phyloP scores from a whole-genome alignment of 2,113 vertebrate species.

The Pachycephala philippinensis region DNA sequence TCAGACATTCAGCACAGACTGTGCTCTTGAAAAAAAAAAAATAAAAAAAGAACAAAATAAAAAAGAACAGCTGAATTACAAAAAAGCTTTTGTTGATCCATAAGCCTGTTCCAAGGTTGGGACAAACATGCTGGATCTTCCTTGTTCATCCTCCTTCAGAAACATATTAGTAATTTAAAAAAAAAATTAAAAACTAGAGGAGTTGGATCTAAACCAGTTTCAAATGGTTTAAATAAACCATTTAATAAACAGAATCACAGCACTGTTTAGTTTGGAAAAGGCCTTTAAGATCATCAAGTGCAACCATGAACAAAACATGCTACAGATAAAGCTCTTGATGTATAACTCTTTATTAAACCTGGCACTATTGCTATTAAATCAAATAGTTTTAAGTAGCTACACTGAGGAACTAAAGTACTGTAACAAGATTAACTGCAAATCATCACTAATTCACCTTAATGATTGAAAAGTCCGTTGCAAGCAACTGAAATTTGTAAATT shows the following conservation, averaged over 20 bases:
- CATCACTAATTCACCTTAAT: conserved; percentile 24
- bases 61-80: not conserved
- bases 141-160: not conserved
- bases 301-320: not conserved
- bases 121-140: not conserved
- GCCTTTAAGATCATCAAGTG: not conserved
- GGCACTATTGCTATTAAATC: not conserved
- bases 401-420: not conserved
- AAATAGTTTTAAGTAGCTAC: not conserved
- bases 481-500: conserved; percentile 1
- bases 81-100: not conserved
- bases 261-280: not conserved
- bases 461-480: not conserved
- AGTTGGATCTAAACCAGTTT: not conserved
- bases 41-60: fast-evolving
- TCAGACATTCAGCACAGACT: not conserved
- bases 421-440: conserved; percentile 35
- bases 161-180: not conserved
- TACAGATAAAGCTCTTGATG: not conserved
- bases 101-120: not conserved
- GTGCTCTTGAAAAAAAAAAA: fast-evolving
- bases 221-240: not conserved
- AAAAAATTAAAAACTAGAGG: not conserved
- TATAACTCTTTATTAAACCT: not conserved
- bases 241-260: not conserved